Percentiles rank a stretch among this genome's conserved stretches.
Evolutionary conservation across 2,888 invertebrate genomes (phyloP).

Genomic region (Archips crataeganus): DNA sequence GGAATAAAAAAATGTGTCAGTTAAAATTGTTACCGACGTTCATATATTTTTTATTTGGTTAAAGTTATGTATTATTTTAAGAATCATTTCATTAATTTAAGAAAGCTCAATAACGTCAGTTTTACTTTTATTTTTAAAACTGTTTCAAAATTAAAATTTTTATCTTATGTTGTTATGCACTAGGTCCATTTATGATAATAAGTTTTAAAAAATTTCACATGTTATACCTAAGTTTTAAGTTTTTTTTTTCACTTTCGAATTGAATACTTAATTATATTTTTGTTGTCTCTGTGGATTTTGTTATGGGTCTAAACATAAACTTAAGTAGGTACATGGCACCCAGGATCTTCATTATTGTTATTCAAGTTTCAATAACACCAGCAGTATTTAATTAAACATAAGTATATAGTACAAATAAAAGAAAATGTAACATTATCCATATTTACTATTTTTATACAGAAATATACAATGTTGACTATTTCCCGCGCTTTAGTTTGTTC

Average conservation of each 20-base stretch:
- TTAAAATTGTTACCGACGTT: background rate
- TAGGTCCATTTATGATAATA: background rate
- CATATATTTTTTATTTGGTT: background rate
- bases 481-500: constrained; percentile 87
- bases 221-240: too few relatives aligned
- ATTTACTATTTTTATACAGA: constrained; percentile 64
- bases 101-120: background rate
- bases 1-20: constrained; percentile 3
- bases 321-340: too few relatives aligned
- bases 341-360: too few relatives aligned
- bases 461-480: constrained; percentile 16
- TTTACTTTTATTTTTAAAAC: too few relatives aligned
- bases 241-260: too few relatives aligned
- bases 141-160: too few relatives aligned
- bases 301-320: too few relatives aligned
- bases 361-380: too few relatives aligned
- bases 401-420: background rate
- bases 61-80: background rate
- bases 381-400: too few relatives aligned
- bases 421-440: background rate
- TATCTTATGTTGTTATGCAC: background rate
- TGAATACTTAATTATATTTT: too few relatives aligned
- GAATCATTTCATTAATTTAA: background rate
- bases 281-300: too few relatives aligned
- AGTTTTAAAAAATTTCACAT: background rate